Conservation (phyloP, 2,888 invertebrate genomes). For the Phasia obesa region DNA sequence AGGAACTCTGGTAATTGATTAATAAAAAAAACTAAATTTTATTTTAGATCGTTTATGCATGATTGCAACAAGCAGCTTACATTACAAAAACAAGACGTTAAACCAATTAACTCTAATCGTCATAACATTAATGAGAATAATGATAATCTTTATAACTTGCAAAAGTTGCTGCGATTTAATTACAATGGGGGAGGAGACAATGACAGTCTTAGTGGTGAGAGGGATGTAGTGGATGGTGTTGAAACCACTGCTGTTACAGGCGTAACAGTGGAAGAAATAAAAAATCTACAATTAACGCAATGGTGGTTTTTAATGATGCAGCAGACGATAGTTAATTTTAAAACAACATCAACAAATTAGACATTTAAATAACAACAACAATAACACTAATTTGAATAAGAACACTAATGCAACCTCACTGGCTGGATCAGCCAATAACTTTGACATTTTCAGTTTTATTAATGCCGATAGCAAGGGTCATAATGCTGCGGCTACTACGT, state of each 20-base stretch:
- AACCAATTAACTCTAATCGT: constrained; percentile 45
- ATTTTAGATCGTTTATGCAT: constrained; percentile 78
- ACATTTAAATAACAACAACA: constrained; percentile 17
- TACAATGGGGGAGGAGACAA: constrained; percentile 24
- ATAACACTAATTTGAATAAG: constrained; percentile 3
- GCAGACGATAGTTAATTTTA: constrained; percentile 76
- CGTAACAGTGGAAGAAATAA: constrained; percentile 66
- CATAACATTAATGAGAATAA: constrained; percentile 32
- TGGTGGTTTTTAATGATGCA: constrained; percentile 82
- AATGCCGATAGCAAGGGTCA: constrained; percentile 8
- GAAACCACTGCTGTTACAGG: constrained; percentile 41
- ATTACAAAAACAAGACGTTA: constrained; percentile 37
- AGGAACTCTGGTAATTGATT: neutral
- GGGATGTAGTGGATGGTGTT: constrained; percentile 21
- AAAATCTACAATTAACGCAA: constrained; percentile 77
- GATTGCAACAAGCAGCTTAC: constrained; percentile 73
- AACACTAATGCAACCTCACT: constrained; percentile 61
- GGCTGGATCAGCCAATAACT: constrained; percentile 45
- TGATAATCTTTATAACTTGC: constrained; percentile 49
- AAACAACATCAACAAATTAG: constrained; percentile 67
- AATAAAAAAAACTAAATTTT: constrained; percentile 5
- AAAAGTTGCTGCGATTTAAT: constrained; percentile 44
- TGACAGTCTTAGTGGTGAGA: neutral
- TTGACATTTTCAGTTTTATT: constrained; percentile 36
- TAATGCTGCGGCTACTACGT: neutral